Base-by-base conservation (phyloP, 2,888 invertebrate species). In the Ypsolopha sequella region DNA sequence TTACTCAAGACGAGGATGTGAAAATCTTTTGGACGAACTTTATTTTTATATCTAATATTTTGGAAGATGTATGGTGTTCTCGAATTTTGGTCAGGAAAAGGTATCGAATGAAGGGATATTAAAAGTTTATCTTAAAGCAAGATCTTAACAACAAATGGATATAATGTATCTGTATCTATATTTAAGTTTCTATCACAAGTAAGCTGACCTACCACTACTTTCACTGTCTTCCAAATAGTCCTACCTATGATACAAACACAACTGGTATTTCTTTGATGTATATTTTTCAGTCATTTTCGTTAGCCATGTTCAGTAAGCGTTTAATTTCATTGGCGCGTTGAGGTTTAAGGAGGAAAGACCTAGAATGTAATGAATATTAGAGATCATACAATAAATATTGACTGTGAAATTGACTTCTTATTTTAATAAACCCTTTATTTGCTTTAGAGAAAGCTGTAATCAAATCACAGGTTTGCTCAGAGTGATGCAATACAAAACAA, bases 1-100 rank as follows among this genome's bases (percentile, higher is more conserved):
- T 72, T 70, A 68, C 60, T 66, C 75, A 71, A 53, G 58, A 66
- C 63, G 65, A 69, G 56, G 60, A 69, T 65, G 68, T 64, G 61
- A 66, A 54, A 66, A 67, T 71, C 11, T 73, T 77, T 80, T 68
- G 72, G 72, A 73, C 70, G 68, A 66, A 64, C 62, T 78, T 84
- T 85, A 85, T 84, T 86, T 86, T 86, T 85, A 73, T 84, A 84
- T 48, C 70, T 64, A 70, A 76, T 70, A 66, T 84, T 75, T 82
- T 82, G 36, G 81, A 84, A 81, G 24, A 24, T 24, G 43, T 43
- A 43, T 35, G 41, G 10, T 49, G 41, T 50, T 44, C 24, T 24
- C 39, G 38, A 14, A 48, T 43, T 35, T 46, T 39, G 43, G 54
- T 52, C 48, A 48, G 39, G 50, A 34, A 34, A 11, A 46, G 46